A percentile compares a stretch with the other conserved stretches of the same genome.
phyloP scores from a whole-genome alignment of 1,140 invertebrate genomes.

The Odontomachus brunneus region DNA sequence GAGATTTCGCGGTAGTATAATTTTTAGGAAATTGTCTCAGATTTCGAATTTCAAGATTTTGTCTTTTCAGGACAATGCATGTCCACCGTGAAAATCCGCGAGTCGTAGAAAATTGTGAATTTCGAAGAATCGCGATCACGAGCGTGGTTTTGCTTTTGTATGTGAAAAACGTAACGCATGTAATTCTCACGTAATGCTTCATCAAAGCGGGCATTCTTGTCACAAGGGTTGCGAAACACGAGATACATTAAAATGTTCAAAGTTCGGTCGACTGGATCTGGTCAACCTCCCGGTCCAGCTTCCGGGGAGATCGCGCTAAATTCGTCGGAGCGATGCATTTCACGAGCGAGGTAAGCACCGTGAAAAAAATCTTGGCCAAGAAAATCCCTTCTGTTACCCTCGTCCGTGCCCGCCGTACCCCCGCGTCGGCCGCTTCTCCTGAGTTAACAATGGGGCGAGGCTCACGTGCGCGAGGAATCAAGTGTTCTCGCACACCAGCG shows the following conservation, averaged over 20 bases:
- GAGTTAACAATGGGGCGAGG: slow-evolving; percentile 84
- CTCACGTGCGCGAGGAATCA: slow-evolving; percentile 86
- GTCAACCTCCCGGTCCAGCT: slow-evolving; percentile 1
- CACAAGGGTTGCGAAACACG: background rate
- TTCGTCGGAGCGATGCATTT: slow-evolving; percentile 52
- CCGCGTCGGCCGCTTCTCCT: slow-evolving; percentile 70
- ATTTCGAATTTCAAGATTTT: too few species aligned
- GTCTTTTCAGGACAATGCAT: too few species aligned
- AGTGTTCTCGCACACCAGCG: slow-evolving; percentile 84
- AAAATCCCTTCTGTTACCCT: slow-evolving; percentile 74
- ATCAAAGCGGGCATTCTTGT: background rate
- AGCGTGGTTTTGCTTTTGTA: too few species aligned
- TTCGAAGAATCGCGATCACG: too few species aligned
- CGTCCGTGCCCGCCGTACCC: slow-evolving; percentile 24
- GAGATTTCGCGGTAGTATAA: too few species aligned
- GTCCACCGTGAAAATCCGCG: too few species aligned
- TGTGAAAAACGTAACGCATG: too few species aligned
- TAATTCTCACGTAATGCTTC: background rate
- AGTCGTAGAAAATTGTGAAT: too few species aligned
- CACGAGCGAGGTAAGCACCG: slow-evolving; percentile 68
- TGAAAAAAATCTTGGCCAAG: slow-evolving; percentile 82
- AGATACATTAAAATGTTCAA: slow-evolving; percentile 36
- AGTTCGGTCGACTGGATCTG: slow-evolving; percentile 3
- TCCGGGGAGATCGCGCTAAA: slow-evolving; percentile 26
- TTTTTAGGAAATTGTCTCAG: too few species aligned